Conservation (phyloP, 2,113 vertebrate species). For the Pteruthius melanotis region DNA sequence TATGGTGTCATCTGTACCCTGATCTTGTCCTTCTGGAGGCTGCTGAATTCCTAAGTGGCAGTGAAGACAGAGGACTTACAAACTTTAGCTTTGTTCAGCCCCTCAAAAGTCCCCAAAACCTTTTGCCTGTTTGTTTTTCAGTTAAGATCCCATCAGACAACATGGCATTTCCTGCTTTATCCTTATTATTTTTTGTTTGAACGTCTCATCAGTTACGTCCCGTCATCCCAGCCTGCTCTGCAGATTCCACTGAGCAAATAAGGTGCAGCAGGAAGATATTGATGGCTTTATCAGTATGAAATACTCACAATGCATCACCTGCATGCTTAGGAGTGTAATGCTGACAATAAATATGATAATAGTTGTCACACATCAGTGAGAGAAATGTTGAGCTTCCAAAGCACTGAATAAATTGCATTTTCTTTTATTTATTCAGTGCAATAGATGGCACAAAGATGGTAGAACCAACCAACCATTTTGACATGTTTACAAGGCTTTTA, state of each 20-base stretch:
- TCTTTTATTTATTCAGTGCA: conserved; percentile 77
- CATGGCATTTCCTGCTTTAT: not conserved
- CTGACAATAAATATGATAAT: conserved; percentile 88
- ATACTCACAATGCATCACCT: conserved; percentile 77
- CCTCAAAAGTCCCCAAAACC: not conserved
- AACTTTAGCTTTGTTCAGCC: not conserved
- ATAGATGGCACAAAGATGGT: conserved; percentile 68
- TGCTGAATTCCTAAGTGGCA: not conserved
- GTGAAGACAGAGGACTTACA: not conserved
- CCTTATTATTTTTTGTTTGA: not conserved
- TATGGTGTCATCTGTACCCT: not conserved
- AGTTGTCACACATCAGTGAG: conserved; percentile 81
- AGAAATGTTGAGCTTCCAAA: conserved; percentile 78
- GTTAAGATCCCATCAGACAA: not conserved
- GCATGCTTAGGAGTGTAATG: conserved; percentile 79
- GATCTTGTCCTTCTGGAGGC: not conserved
- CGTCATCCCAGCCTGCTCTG: not conserved
- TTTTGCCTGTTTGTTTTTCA: not conserved
- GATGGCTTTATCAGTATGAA: conserved; percentile 83
- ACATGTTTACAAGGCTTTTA: conserved; percentile 66
- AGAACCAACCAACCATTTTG: conserved; percentile 65
- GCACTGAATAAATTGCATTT: conserved; percentile 77
- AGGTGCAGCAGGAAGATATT: conserved; percentile 75
- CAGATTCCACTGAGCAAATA: conserved; percentile 57
- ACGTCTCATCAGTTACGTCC: conserved; percentile 12